phyloP scores from a whole-genome alignment of 2,797 vertebrate genomes.

The Chelonia mydas region DNA sequence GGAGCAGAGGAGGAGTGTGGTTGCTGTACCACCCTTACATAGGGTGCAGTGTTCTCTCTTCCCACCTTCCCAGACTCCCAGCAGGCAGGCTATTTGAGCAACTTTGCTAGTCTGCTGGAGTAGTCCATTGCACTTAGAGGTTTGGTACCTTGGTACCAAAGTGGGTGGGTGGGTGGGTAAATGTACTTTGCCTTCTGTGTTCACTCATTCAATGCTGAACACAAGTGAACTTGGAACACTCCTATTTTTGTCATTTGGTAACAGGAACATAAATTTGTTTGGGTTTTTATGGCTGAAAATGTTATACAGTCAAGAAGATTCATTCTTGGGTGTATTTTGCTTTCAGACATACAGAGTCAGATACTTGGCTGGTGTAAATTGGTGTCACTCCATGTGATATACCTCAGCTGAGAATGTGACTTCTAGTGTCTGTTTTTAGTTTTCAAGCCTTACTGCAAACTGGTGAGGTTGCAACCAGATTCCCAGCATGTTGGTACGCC shows the following conservation, averaged over 20 bases:
- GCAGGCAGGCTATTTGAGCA: slow-evolving; percentile 14
- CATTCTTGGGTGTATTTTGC: neutral
- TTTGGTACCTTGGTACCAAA: neutral
- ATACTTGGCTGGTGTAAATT: neutral
- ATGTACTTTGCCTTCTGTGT: neutral
- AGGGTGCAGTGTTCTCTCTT: neutral
- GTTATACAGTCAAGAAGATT: neutral
- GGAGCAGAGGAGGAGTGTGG: neutral
- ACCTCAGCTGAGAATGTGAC: neutral
- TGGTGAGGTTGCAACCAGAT: neutral
- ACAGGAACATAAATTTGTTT: neutral
- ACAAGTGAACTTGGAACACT: neutral
- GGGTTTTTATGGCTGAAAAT: neutral
- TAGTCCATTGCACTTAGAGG: neutral
- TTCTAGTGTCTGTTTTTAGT: neutral
- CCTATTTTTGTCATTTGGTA: neutral
- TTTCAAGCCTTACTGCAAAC: neutral
- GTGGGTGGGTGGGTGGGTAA: neutral
- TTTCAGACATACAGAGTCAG: neutral
- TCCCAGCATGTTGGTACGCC: neutral
- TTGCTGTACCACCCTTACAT: neutral
- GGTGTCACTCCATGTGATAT: neutral
- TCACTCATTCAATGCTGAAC: neutral
- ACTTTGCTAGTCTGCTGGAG: neutral
- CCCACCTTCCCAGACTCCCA: slow-evolving; percentile 6